Base-by-base conservation (phyloP, 2,888 invertebrate species). In the Dendrolimus pini region DNA sequence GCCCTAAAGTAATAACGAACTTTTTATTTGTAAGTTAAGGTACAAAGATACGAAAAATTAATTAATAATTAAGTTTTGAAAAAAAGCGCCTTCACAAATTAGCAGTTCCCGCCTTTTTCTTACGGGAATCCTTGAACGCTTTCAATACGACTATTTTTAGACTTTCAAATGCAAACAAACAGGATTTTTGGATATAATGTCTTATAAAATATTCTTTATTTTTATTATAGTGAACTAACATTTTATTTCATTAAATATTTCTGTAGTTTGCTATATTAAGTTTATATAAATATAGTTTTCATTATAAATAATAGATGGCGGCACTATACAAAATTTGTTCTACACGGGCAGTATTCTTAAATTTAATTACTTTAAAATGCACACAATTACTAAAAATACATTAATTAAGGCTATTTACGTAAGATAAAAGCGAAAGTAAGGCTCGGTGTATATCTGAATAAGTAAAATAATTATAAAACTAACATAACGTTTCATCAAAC, bases 111-210 rank as follows among this genome's bases (percentile, higher is more conserved):
- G n/a, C n/a, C n/a, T n/a, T n/a, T n/a, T n/a, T n/a, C n/a, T n/a
- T n/a, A n/a, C n/a, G n/a, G n/a, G n/a, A n/a, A n/a, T n/a, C n/a
- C n/a, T 86, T 85, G 87, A 89, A 82, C 88, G 86, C 79, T 70
- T 77, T 77, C 70, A 73, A 75, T 75, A 64, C 63, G 71, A 75
- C 82, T 88, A 85, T 86, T 83, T 86, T 82, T 88, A 84, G 84
- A 77, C 58, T 52, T 10, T 18, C 57, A 61, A 65, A 47, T 47
- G 2, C 12, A 30, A 30, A 30, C 30, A 30, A 30, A 30, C 30
- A 30, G 30, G 6, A 30, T 30, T 30, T 30, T 30, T 30, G 3
- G 3, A 18, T 30, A 30, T 30, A 30, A 18, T 3, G 18, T 30
- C 3, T 30, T 30, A 30, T 30, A 30, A 30, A 30, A 30, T 30